A percentile compares a stretch with the other conserved stretches of the same genome.
phyloP scores from a whole-genome alignment of 2,888 invertebrate genomes.

The Vandiemenella viatica region DNA sequence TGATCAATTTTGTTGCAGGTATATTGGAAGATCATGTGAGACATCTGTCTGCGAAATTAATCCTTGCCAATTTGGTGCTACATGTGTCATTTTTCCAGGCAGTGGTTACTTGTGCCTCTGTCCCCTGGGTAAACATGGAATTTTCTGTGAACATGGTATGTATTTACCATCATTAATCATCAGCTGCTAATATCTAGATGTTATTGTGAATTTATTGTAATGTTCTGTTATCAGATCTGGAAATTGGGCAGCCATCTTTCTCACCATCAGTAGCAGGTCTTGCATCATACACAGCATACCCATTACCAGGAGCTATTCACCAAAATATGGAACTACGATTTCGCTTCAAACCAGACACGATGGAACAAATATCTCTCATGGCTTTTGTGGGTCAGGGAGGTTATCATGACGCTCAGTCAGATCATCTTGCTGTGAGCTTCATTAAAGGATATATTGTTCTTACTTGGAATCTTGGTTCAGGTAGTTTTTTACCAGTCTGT shows the following conservation, averaged over 20 bases:
- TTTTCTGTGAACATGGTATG: conserved; percentile 73
- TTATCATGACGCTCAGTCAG: conserved; percentile 53
- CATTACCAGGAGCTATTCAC: conserved; percentile 51
- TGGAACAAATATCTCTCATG: conserved; percentile 70
- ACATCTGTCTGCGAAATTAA: conserved; percentile 67
- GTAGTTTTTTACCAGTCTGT: too few species aligned
- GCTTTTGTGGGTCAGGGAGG: conserved; percentile 71
- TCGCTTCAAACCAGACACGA: conserved; percentile 59
- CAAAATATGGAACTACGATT: conserved; percentile 58
- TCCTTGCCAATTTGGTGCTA: conserved; percentile 74
- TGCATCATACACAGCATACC: conserved; percentile 68
- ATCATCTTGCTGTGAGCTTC: conserved; percentile 73
- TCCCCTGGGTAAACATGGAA: conserved; percentile 72
- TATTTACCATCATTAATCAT: too few species aligned
- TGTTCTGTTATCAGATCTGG: conserved; percentile 47
- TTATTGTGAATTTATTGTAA: not conserved
- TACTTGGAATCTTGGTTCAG: conserved; percentile 85
- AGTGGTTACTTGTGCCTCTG: conserved; percentile 76
- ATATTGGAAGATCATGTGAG: conserved; percentile 59
- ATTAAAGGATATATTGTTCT: conserved; percentile 80
- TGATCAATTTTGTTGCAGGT: conserved; percentile 35
- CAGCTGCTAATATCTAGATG: not conserved
- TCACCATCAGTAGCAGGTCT: conserved; percentile 58
- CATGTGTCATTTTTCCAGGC: conserved; percentile 65
- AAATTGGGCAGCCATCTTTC: conserved; percentile 64